A percentile compares a stretch with the other conserved stretches of the same genome.
Conservation (phyloP, 35 echinoderm and acorn worm species). For the Acanthaster planci region DNA sequence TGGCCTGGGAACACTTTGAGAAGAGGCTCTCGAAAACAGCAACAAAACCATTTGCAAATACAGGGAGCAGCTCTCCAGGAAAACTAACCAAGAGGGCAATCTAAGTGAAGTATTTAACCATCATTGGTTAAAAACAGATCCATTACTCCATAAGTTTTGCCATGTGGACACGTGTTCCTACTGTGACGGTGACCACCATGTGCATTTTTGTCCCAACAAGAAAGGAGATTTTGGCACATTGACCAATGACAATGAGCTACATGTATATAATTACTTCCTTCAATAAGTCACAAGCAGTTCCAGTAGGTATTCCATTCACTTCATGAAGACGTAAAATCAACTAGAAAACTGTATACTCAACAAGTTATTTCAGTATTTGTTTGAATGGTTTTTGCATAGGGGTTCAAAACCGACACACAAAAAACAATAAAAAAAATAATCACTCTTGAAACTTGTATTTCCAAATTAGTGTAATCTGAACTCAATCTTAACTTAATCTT, state of each 20-base stretch:
- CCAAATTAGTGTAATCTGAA: too few relatives aligned
- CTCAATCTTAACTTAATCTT: too few relatives aligned
- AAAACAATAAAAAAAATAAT: too few relatives aligned
- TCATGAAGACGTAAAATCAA: too few relatives aligned
- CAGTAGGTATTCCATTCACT: too few relatives aligned
- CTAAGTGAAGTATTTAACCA: background rate
- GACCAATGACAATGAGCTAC: background rate
- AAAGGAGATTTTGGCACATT: background rate
- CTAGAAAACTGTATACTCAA: too few relatives aligned
- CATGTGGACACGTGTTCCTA: background rate
- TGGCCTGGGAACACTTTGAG: background rate
- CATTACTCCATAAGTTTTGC: background rate
- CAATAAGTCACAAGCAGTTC: too few relatives aligned
- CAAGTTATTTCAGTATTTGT: too few relatives aligned
- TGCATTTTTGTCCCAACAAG: background rate
- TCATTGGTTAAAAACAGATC: background rate
- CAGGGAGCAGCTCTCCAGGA: background rate
- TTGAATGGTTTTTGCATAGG: too few relatives aligned
- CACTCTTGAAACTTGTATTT: too few relatives aligned
- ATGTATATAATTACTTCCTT: too few relatives aligned
- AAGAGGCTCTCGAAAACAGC: background rate
- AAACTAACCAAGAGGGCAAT: background rate
- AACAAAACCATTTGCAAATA: constrained; percentile 1
- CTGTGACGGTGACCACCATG: background rate
- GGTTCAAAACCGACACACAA: too few relatives aligned